These are phyloP conservation scores for Odontophorus gujanensis DNA, from an alignment of 2,113 vertebrate genomes.

Conservation along the genomic window DNA sequence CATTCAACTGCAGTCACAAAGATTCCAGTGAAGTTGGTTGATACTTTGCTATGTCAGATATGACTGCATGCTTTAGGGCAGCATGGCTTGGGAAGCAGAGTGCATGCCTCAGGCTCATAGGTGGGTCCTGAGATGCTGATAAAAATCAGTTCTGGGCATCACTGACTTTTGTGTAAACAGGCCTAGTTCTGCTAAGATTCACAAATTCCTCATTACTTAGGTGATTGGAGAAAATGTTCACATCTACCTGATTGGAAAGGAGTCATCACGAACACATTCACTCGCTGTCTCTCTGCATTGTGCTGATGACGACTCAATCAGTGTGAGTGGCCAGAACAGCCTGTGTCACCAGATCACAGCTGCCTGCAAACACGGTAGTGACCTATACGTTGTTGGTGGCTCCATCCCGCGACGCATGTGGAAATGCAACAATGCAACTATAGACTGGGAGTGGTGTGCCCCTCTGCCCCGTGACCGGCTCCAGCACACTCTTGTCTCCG, in stretches of 20 bases:
- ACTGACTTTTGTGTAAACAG: neutral
- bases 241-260: slow-evolving; percentile 97
- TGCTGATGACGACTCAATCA: slow-evolving; percentile 92
- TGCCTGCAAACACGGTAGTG: slow-evolving; percentile 94
- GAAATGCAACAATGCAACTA: slow-evolving; percentile 98
- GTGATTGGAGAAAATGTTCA: slow-evolving; percentile 98
- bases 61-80: neutral
- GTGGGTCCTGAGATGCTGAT: neutral
- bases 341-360: slow-evolving; percentile 98
- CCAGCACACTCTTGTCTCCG: slow-evolving; percentile 95
- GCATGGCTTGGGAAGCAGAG: neutral
- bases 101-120: neutral
- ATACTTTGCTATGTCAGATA: neutral
- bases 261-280: slow-evolving; percentile 93
- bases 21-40: neutral
- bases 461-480: slow-evolving; percentile 95
- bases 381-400: slow-evolving; percentile 96
- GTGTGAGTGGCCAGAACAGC: slow-evolving; percentile 96
- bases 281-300: slow-evolving; percentile 95
- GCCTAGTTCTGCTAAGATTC: neutral
- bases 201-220: slow-evolving; percentile 68
- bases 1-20: neutral
- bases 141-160: neutral
- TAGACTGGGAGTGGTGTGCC: slow-evolving; percentile 99
- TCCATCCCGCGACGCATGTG: slow-evolving; percentile 98